Conservation (phyloP, 2,113 vertebrate species). For the Oncorhynchus mykiss region DNA sequence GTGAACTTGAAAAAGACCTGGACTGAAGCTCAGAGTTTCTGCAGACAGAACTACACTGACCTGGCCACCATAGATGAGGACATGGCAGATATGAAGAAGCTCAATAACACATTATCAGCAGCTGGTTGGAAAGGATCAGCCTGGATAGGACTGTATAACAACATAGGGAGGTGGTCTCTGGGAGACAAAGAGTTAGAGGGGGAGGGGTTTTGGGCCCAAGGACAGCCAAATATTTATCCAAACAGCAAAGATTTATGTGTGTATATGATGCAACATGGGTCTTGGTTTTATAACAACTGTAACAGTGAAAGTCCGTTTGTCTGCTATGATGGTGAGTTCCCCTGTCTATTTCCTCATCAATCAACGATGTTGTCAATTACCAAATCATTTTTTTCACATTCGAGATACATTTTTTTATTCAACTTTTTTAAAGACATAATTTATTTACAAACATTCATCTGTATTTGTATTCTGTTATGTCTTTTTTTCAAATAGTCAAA, state of each 20-base stretch:
- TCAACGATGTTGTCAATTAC: too few relatives aligned
- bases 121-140: not conserved
- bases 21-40: conserved; percentile 19
- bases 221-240: not conserved
- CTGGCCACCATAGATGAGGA: conserved; percentile 7
- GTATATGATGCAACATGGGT: not conserved
- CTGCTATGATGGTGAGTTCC: not conserved
- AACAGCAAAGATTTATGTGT: not conserved
- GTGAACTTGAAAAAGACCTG: fast-evolving
- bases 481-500: not conserved
- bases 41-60: conserved; percentile 5
- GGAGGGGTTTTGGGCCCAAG: not conserved
- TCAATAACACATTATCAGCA: not conserved
- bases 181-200: not conserved
- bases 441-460: not conserved
- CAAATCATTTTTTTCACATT: too few relatives aligned
- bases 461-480: not conserved
- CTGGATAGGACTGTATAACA: conserved; percentile 25
- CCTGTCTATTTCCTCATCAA: too few relatives aligned
- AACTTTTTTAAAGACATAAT: not conserved
- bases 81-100: not conserved
- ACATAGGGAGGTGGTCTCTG: conserved; percentile 11
- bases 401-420: too few relatives aligned
- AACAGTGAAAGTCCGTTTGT: fast-evolving
- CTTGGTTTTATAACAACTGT: not conserved